Base-by-base conservation (phyloP, 2,113 vertebrate genomes). In the Carassius gibelio region DNA sequence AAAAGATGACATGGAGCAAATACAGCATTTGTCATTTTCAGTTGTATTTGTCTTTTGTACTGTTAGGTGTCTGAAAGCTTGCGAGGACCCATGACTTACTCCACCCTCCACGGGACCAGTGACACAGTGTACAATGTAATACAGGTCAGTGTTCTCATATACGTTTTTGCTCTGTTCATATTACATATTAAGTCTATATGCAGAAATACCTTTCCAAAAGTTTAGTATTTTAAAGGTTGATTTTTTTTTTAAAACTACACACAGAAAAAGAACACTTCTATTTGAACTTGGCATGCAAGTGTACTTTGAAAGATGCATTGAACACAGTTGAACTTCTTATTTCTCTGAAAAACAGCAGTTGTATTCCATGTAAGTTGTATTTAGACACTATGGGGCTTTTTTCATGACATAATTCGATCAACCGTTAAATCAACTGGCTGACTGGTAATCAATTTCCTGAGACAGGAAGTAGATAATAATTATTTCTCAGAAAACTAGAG, bases 51-150 rank as follows among this genome's bases (percentile, higher is more conserved):
- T 19, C 57, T 80, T 19, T 64, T 2, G 0, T 80, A 8, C 38
- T 64, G 7, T 64, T 64, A 80, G 77, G 11, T 5, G 2, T 42
- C 4, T 17, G 59, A 80, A 80, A 4, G 3, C 48, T 45, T 26
- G 36, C 61, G 5, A 9, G 57, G 1, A 62, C 21, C 38, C 13
- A 80, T 80, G 59, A 45, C 19, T 8, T 64, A 80, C 21, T 1
- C 59, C 4, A 80, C 36, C 78, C 59, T 80, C 7, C 38, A 64
- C 21, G 8, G n/a, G 38, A 48, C 78, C 59, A 80, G 61, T 64
- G 78, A 80, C 38, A 19, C 38, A 3, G 59, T 80, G 4, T 80
- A 66, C n/a, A 64, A 64, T 80, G 38, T 26, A 26, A 80, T 80
- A 80, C 77, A 19, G 77, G 77, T 80, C 38, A 75, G 71, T 11